Conservation (phyloP, 2,888 invertebrate genomes). For the Drosophila cyrtoloma region DNA sequence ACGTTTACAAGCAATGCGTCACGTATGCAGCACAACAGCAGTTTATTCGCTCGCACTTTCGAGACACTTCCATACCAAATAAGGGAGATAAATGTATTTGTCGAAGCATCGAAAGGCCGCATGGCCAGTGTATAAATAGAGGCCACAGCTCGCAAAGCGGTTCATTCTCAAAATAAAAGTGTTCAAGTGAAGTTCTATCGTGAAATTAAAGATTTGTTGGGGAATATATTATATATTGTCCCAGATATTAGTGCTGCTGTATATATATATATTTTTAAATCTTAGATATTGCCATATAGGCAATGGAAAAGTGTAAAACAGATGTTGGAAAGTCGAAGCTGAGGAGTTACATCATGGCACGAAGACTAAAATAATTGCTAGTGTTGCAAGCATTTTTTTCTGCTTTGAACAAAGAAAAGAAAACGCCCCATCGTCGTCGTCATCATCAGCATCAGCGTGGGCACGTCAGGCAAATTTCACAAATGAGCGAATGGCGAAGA, state of each 20-base stretch:
- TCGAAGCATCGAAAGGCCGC: conserved; percentile 40
- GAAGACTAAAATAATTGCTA: conserved; percentile 56
- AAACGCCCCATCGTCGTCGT: conserved; percentile 36
- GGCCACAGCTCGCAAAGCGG: neutral
- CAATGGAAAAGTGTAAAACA: conserved; percentile 61
- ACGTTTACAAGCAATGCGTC: conserved; percentile 1
- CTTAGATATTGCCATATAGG: conserved; percentile 11
- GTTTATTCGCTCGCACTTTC: conserved; percentile 39
- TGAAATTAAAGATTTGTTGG: conserved; percentile 21
- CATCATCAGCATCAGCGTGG: conserved; percentile 46
- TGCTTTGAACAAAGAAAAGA: conserved; percentile 69
- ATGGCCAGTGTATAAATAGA: conserved; percentile 59
- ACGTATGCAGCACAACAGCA: conserved; percentile 15
- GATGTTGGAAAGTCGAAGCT: conserved; percentile 33
- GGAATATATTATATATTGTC: conserved; percentile 16
- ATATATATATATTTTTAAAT: conserved; percentile 23
- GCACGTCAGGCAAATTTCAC: conserved; percentile 54
- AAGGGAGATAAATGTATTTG: conserved; percentile 46
- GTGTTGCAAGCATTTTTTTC: conserved; percentile 35
- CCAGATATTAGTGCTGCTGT: conserved; percentile 19
- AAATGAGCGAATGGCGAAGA: conserved; percentile 45
- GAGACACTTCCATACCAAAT: conserved; percentile 5
- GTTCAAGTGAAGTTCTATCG: conserved; percentile 57
- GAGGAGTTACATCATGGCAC: conserved; percentile 48
- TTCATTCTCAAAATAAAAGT: conserved; percentile 59